phyloP scores from a whole-genome alignment of 2,888 invertebrate genomes.

The Campaea margaritaria region DNA sequence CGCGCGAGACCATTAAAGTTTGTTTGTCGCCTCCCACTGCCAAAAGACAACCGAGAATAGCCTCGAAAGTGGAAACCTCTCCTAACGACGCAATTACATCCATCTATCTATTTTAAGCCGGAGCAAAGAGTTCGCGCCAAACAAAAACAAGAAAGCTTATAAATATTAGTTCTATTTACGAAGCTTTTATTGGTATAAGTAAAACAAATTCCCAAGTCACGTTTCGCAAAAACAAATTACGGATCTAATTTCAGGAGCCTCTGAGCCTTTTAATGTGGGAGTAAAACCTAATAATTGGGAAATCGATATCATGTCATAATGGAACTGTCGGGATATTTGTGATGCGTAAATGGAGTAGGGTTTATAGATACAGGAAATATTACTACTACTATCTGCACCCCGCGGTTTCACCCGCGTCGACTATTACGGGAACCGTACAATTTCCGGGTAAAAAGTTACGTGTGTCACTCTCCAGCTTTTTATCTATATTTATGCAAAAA shows the following conservation, averaged over 20 bases:
- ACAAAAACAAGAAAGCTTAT: conserved; percentile 27
- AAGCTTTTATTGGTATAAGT: conserved; percentile 32
- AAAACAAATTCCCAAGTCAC: conserved; percentile 38
- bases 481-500: too few relatives aligned
- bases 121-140: conserved; percentile 13
- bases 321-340: too few relatives aligned
- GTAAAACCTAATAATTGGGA: conserved; percentile 1
- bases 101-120: conserved; percentile 17
- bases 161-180: conserved; percentile 33
- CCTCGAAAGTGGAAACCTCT: conserved; percentile 18
- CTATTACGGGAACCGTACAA: too few relatives aligned
- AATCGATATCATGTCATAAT: background rate
- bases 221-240: conserved; percentile 37
- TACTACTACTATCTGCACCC: too few relatives aligned
- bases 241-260: conserved; percentile 31
- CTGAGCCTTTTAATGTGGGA: conserved; percentile 1
- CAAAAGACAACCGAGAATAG: conserved; percentile 35
- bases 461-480: too few relatives aligned
- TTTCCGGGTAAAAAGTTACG: too few relatives aligned
- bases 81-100: conserved; percentile 10
- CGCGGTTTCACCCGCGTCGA: too few relatives aligned
- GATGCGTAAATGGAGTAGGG: too few relatives aligned
- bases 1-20: conserved; percentile 36
- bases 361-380: too few relatives aligned
- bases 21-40: conserved; percentile 36